phyloP scores from a whole-genome alignment of 1,140 invertebrate genomes.

The Drosophila mauritiana region DNA sequence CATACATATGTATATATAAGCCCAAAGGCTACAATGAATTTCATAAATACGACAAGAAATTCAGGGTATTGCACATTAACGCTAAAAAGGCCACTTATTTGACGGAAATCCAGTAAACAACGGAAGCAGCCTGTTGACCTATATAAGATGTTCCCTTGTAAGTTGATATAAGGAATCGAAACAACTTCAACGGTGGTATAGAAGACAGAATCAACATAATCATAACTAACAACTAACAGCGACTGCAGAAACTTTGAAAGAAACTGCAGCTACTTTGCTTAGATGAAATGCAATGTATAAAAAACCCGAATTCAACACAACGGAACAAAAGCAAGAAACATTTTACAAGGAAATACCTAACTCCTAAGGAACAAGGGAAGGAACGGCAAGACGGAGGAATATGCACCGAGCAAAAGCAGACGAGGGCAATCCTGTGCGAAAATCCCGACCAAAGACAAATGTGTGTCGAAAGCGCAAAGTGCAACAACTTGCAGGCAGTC shows the following conservation, averaged over 20 bases:
- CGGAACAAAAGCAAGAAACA: constrained; percentile 44
- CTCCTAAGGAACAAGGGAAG: constrained; percentile 15
- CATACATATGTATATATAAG: no score
- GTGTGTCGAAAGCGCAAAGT: constrained; percentile 78
- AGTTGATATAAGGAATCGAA: neutral
- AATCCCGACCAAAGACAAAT: constrained; percentile 70
- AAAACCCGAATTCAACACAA: constrained; percentile 46
- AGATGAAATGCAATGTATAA: constrained; percentile 67
- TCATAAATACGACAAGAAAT: constrained; percentile 3
- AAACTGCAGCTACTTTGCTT: constrained; percentile 17
- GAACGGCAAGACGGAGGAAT: constrained; percentile 6
- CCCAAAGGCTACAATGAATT: neutral
- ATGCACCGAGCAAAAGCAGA: constrained; percentile 13
- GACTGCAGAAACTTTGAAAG: constrained; percentile 8
- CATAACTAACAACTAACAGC: constrained; percentile 14
- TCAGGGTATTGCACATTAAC: neutral
- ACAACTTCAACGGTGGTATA: neutral
- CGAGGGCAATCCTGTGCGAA: constrained; percentile 29
- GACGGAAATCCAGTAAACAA: constrained; percentile 64
- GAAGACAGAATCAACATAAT: constrained; percentile 19
- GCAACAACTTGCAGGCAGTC: constrained; percentile 64
- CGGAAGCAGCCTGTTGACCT: constrained; percentile 37
- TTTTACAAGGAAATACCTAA: constrained; percentile 62
- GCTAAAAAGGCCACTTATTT: constrained; percentile 16
- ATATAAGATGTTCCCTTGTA: neutral